A percentile compares a stretch with the other conserved stretches of the same genome.
Conservation (phyloP, 2,113 vertebrate species). For the Ceratotherium simum region DNA sequence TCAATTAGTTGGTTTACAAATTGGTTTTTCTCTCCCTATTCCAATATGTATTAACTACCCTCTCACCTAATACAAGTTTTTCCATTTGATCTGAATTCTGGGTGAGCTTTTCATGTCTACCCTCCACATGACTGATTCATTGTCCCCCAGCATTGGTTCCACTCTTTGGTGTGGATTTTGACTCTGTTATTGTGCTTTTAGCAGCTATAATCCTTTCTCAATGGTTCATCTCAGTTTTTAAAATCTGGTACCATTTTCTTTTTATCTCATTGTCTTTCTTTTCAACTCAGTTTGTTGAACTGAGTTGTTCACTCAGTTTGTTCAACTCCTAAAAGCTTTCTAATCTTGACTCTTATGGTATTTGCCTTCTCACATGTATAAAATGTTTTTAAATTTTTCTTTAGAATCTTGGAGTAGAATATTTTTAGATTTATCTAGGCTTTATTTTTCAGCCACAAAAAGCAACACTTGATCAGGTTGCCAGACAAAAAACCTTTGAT, state of each 20-base stretch:
- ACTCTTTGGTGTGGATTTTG: too few species aligned
- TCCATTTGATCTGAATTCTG: too few species aligned
- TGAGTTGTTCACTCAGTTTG: neutral
- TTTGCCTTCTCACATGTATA: neutral
- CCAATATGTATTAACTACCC: accelerated
- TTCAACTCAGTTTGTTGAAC: neutral
- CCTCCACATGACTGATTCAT: accelerated
- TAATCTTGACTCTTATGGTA: neutral
- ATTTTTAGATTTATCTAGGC: neutral
- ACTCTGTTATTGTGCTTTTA: neutral
- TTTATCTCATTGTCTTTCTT: neutral
- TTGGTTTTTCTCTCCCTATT: neutral
- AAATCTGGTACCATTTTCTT: neutral
- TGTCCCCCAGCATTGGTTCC: neutral
- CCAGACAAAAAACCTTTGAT: neutral
- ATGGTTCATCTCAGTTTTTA: neutral
- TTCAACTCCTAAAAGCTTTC: neutral
- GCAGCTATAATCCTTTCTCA: neutral
- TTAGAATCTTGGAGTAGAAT: neutral
- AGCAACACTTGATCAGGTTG: too few species aligned
- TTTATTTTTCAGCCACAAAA: neutral
- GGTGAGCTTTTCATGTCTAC: accelerated
- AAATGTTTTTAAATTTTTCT: neutral
- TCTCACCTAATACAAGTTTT: neutral
- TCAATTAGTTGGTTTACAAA: accelerated